Conservation (phyloP, 2,113 vertebrate genomes). For the Tupaia chinensis region DNA sequence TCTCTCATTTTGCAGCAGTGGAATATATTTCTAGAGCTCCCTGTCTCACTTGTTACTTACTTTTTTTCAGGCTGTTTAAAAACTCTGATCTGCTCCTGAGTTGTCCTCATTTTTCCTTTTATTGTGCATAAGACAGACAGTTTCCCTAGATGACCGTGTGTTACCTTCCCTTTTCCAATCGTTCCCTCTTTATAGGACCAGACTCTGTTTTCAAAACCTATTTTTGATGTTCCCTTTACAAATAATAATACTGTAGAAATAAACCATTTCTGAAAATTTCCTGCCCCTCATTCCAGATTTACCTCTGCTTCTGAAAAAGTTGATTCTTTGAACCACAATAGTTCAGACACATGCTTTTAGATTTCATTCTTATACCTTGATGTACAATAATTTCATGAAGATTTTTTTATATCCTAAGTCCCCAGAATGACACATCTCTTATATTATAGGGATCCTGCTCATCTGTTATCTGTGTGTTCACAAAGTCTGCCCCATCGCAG, state of each 20-base stretch:
- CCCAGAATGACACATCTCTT: not conserved
- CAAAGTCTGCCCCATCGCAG: no score
- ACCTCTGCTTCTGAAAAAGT: not conserved
- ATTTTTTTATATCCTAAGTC: not conserved
- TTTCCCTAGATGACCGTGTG: not conserved
- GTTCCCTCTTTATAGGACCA: not conserved
- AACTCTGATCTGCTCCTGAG: not conserved
- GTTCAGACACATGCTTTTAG: not conserved
- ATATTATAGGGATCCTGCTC: not conserved
- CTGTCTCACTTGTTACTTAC: not conserved
- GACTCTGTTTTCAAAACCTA: not conserved
- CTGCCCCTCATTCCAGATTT: not conserved
- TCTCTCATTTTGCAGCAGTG: not conserved
- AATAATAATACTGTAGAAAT: not conserved
- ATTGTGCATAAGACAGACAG: rapidly evolving
- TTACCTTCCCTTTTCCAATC: not conserved
- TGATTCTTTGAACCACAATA: not conserved
- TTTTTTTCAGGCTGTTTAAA: not conserved
- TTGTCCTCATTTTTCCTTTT: not conserved
- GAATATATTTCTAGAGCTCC: not conserved
- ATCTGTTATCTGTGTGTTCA: not conserved
- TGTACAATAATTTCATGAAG: not conserved
- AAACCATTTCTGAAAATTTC: not conserved
- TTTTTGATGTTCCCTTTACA: not conserved
- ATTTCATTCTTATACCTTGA: not conserved